Evolutionary conservation across 2,113 vertebrate species (phyloP).

Genomic region (Collichthys lucidus): DNA sequence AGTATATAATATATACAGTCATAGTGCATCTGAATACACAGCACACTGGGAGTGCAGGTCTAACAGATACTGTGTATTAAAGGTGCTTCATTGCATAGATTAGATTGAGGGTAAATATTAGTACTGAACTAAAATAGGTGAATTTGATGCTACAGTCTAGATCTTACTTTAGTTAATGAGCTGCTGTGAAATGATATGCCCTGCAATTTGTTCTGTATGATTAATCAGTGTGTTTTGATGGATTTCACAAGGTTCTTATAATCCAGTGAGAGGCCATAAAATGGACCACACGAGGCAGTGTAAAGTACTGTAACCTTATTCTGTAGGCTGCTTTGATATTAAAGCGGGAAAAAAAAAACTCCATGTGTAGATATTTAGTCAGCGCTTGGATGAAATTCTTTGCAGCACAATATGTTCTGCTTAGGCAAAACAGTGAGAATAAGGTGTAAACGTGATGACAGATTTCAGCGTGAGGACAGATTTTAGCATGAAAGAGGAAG

Average conservation of each 20-base stretch:
- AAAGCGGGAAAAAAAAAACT: neutral
- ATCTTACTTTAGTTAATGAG: neutral
- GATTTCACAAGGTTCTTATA: conserved; percentile 19
- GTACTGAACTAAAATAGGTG: too few relatives aligned
- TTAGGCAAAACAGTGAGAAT: conserved; percentile 21
- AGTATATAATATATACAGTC: too few relatives aligned
- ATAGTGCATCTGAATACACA: too few relatives aligned
- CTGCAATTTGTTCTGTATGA: neutral
- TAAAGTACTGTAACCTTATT: conserved; percentile 9
- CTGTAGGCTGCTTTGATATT: conserved; percentile 25
- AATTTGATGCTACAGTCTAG: neutral
- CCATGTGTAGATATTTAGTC: conserved; percentile 8
- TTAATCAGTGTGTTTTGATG: conserved; percentile 20
- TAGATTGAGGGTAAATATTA: too few relatives aligned
- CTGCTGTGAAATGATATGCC: neutral
- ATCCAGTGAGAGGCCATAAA: conserved; percentile 43
- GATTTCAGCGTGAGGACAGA: conserved; percentile 20
- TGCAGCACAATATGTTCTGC: conserved; percentile 15
- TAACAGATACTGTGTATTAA: too few relatives aligned
- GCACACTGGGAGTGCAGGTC: too few relatives aligned
- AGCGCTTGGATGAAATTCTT: neutral
- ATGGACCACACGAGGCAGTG: conserved; percentile 20
- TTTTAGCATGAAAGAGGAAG: conserved; percentile 20
- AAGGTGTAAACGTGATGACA: conserved; percentile 35
- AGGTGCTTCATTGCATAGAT: too few relatives aligned